Percentiles rank a stretch among this genome's conserved stretches.
Conservation (phyloP, 35 echinoderm and acorn worm genomes). For the Anneissia japonica region DNA sequence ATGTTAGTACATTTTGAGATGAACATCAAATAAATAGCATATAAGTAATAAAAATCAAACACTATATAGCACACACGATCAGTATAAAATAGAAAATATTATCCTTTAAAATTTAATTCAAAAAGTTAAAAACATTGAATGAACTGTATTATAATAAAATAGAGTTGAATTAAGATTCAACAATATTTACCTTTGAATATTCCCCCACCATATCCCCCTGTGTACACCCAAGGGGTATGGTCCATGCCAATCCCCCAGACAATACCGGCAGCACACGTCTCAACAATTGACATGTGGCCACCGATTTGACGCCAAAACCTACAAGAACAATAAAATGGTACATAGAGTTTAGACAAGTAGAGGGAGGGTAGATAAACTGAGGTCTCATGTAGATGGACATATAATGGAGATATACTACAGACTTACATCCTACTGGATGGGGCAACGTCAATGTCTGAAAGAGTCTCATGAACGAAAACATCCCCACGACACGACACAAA, state of each 20-base stretch:
- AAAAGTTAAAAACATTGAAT: too few species aligned
- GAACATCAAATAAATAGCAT: not conserved
- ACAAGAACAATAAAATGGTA: not conserved
- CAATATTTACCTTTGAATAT: slow-evolving; percentile 68
- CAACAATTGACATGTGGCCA: slow-evolving; percentile 72
- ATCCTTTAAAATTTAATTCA: too few species aligned
- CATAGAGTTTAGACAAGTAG: too few species aligned
- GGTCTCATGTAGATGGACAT: too few species aligned
- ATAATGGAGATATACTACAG: too few species aligned
- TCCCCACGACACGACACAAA: slow-evolving; percentile 71
- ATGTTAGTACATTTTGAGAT: not conserved
- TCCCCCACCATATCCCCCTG: slow-evolving; percentile 89
- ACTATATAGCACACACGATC: not conserved
- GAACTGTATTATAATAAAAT: not conserved
- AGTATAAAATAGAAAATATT: too few species aligned
- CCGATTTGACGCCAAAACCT: slow-evolving; percentile 98
- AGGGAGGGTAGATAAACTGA: too few species aligned
- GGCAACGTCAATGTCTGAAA: slow-evolving; percentile 52
- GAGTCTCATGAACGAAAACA: slow-evolving; percentile 77
- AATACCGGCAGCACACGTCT: slow-evolving; percentile 73
- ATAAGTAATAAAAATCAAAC: not conserved
- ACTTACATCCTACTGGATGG: slow-evolving; percentile 79
- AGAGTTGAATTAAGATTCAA: not conserved
- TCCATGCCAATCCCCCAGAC: slow-evolving; percentile 91
- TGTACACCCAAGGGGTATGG: slow-evolving; percentile 80